These are phyloP conservation scores for Poeciliopsis prolifica DNA, from an alignment of 2,113 vertebrate genomes.

Conservation along the genomic window DNA sequence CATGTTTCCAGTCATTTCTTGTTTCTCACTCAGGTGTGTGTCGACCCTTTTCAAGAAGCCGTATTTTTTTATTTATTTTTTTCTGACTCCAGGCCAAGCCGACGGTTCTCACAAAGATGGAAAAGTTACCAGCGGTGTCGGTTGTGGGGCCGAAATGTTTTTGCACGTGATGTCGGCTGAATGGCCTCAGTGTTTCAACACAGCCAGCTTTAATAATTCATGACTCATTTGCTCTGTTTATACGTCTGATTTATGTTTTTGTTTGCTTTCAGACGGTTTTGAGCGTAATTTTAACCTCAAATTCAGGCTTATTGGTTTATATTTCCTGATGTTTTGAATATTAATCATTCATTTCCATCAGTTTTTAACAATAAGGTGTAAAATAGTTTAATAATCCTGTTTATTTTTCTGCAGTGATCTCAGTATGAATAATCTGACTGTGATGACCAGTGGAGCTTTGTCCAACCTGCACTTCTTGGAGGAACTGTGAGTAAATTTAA, in stretches of 20 bases:
- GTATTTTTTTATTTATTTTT: neutral
- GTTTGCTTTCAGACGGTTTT: neutral
- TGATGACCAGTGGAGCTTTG: slow-evolving; percentile 80
- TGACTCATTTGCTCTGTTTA: slow-evolving; percentile 13
- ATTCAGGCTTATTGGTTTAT: neutral
- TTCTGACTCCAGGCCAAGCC: neutral
- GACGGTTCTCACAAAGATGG: slow-evolving; percentile 1
- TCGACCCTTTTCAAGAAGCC: slow-evolving; percentile 27
- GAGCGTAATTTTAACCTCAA: neutral
- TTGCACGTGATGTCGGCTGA: slow-evolving; percentile 12
- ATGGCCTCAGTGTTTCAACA: slow-evolving; percentile 15
- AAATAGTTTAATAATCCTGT: neutral
- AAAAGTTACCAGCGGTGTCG: neutral
- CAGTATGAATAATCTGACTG: slow-evolving; percentile 95
- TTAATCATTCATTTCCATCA: neutral
- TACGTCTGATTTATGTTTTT: neutral
- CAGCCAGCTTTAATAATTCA: slow-evolving; percentile 19
- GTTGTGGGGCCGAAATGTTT: slow-evolving; percentile 22
- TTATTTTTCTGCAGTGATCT: slow-evolving; percentile 85
- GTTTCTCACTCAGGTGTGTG: slow-evolving; percentile 60
- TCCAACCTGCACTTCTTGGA: slow-evolving; percentile 90
- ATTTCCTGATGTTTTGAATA: neutral
- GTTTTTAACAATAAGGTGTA: neutral
- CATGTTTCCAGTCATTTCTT: slow-evolving; percentile 49
- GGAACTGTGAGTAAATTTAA: slow-evolving; percentile 88